phyloP scores from a whole-genome alignment of 2,113 vertebrate species.

The Craseonycteris thonglongyai region DNA sequence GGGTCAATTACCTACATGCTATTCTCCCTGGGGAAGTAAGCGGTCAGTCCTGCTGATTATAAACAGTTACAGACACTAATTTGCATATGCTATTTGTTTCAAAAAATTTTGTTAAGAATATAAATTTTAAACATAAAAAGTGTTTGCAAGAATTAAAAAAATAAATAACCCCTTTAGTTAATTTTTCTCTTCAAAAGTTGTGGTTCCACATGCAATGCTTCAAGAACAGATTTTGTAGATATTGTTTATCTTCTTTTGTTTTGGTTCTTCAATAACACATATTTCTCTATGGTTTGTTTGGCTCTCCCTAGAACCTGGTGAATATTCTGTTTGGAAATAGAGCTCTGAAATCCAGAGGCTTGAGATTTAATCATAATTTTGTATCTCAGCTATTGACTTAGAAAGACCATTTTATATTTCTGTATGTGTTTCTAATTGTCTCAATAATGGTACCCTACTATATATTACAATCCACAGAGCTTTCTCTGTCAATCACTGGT shows the following conservation, averaged over 20 bases:
- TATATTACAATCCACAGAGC: background rate
- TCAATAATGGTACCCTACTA: background rate
- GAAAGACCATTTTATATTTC: background rate
- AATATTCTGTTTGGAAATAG: background rate
- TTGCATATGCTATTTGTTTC: constrained; percentile 29
- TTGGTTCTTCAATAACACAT: background rate
- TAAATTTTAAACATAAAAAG: background rate
- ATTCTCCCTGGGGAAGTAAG: constrained; percentile 5
- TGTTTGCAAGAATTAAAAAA: background rate
- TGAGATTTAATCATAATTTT: background rate
- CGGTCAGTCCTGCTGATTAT: background rate
- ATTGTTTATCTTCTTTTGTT: background rate
- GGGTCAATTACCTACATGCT: background rate
- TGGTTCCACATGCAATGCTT: constrained; percentile 13
- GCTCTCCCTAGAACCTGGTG: background rate
- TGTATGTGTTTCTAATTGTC: background rate
- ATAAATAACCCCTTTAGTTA: constrained; percentile 3
- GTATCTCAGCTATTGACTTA: background rate
- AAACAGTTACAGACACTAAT: background rate
- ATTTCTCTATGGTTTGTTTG: background rate
- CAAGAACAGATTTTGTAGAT: background rate
- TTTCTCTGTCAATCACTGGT: background rate
- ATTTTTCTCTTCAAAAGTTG: background rate
- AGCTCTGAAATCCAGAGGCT: background rate
- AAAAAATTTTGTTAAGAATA: background rate